Percentiles rank a stretch among this genome's conserved stretches.
Evolutionary conservation across 2,888 invertebrate genomes (phyloP).

Genomic region (Drosophila nr. perissopoda): DNA sequence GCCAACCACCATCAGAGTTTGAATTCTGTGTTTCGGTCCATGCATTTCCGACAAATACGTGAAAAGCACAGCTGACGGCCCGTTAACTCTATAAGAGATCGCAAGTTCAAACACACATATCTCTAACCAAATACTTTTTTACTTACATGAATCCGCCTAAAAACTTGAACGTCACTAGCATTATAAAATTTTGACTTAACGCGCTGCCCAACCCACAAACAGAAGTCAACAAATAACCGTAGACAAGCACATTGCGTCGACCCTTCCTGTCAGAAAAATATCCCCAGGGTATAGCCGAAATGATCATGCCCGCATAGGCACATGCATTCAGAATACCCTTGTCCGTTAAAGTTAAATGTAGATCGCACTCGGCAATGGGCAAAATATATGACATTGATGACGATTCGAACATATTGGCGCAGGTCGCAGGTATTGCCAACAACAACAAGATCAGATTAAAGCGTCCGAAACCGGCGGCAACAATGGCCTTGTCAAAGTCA

Average conservation of each 20-base stretch:
- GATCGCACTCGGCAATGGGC: constrained; percentile 91
- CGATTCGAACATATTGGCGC: constrained; percentile 90
- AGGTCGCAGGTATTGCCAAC: constrained; percentile 88
- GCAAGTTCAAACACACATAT: neutral
- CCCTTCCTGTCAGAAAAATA: constrained; percentile 91
- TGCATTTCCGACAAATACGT: constrained; percentile 92
- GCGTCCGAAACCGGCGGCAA: constrained; percentile 88
- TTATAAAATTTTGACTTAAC: constrained; percentile 88
- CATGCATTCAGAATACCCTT: constrained; percentile 90
- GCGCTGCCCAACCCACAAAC: constrained; percentile 88
- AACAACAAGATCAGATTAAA: constrained; percentile 88
- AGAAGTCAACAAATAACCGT: constrained; percentile 88
- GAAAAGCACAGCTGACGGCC: constrained; percentile 90
- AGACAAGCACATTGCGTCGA: constrained; percentile 88
- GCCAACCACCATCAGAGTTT: constrained; percentile 88
- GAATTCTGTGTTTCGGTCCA: constrained; percentile 87
- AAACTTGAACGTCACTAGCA: constrained; percentile 90
- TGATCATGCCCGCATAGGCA: constrained; percentile 92
- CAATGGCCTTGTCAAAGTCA: constrained; percentile 90
- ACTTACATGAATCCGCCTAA: constrained; percentile 91
- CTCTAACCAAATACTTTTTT: neutral
- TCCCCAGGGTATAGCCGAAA: constrained; percentile 91
- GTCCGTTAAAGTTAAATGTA: constrained; percentile 88
- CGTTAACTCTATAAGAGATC: constrained; percentile 86
- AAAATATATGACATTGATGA: constrained; percentile 90